phyloP scores from a whole-genome alignment of 2,797 vertebrate genomes.

The Hyperoplus immaculatus region DNA sequence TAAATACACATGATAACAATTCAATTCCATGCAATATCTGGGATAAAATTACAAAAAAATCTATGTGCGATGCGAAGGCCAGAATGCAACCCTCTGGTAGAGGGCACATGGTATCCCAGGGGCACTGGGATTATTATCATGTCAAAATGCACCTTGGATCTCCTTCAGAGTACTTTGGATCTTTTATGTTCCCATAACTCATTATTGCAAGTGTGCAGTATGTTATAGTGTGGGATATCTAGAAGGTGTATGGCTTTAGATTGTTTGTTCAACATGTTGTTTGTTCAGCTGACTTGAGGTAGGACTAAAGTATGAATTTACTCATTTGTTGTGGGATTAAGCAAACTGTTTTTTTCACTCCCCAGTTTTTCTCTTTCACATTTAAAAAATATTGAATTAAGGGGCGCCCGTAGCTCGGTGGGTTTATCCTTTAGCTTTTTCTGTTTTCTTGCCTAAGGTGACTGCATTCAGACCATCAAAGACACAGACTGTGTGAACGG shows the following conservation, averaged over 20 bases:
- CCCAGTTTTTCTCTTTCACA: neutral
- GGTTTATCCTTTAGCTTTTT: slow-evolving; percentile 1
- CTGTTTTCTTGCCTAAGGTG: neutral
- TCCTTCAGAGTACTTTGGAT: neutral
- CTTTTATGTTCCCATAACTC: neutral
- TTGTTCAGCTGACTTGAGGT: too few species aligned
- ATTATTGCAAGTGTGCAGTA: neutral
- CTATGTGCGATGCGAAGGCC: neutral
- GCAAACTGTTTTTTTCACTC: too few species aligned
- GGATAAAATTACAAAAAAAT: neutral
- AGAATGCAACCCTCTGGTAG: neutral
- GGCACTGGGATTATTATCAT: neutral
- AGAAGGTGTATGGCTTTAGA: neutral
- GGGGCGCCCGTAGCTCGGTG: too few species aligned
- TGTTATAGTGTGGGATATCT: neutral
- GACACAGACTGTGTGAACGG: slow-evolving; percentile 9
- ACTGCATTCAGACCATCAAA: slow-evolving; percentile 18
- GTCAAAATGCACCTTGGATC: neutral
- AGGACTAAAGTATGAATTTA: too few species aligned
- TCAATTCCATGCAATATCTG: neutral
- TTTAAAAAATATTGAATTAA: neutral
- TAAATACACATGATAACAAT: neutral
- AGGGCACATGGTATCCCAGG: neutral
- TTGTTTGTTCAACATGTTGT: too few species aligned
- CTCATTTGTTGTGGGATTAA: neutral